Base-by-base conservation (phyloP, 2,797 vertebrate species). In the Liparis tanakae region DNA sequence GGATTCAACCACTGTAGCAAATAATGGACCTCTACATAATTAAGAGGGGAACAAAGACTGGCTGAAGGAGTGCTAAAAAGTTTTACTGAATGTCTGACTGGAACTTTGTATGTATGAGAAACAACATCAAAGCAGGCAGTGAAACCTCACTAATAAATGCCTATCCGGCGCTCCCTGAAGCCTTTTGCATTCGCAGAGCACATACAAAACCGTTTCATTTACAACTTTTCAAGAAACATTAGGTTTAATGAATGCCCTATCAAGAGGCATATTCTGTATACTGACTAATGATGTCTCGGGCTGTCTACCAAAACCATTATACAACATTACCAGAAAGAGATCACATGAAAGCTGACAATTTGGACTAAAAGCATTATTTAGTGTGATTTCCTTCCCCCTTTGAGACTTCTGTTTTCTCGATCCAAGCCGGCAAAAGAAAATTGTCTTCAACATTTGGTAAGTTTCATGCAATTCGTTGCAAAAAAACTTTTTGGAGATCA, bases 181-280 rank as follows among this genome's bases (percentile, higher is more conserved):
- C 78, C 37, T 77, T 72, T 83, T 18, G 64, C 46, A 82, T 79
- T 67, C 72, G 51, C 58, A 67, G 74, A 12, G 39, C 55, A 72
- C 55, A 75, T 76, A 84, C 55, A 79, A 67, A 83, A 68, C 18
- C 1, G 18, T 76, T 83, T 76, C 55, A 78, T 69, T 72, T 74
- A 20, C n/a, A 85, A 74, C 64, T 86, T 84, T 81, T 83, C 48
- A 56, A 68, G 58, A 83, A 72, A 75, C 44, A 77, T 80, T n/a
- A 61, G 7, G 18, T 70, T 72, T 66, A 67, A 78, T 63, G 72
- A 85, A 72, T 36, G 33, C 18, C 10, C 50, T 61, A 70, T 79
- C 56, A 56, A 51, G 59, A 67, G 55, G 70, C 80, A 71, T 48
- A 54, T 68, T 74, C 43, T 46, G 61, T 46, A 56, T 74, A 58